These are phyloP conservation scores for Salarias fasciatus DNA, from an alignment of 2,797 vertebrate genomes.

Conservation along the genomic window DNA sequence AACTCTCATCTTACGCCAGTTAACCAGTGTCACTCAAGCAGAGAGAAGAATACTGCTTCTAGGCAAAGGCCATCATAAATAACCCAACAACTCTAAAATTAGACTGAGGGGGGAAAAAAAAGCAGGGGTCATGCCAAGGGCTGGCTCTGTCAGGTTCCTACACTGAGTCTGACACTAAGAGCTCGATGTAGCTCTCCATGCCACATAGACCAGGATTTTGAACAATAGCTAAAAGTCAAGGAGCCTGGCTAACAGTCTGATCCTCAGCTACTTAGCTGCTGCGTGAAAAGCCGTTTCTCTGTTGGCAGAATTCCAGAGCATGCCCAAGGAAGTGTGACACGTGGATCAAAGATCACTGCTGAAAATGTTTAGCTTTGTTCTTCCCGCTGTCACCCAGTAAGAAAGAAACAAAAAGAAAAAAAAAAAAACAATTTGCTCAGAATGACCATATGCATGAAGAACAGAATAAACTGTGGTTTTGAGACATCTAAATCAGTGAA, in stretches of 20 bases:
- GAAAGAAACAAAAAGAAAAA: neutral
- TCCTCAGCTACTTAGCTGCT: neutral
- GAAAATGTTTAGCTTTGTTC: too few relatives aligned
- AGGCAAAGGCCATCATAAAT: constrained; percentile 67
- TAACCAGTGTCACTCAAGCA: constrained; percentile 16
- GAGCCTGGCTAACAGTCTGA: constrained; percentile 1
- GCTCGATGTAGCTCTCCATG: constrained; percentile 8
- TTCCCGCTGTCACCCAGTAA: too few relatives aligned
- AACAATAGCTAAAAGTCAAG: constrained; percentile 10
- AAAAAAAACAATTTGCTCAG: neutral
- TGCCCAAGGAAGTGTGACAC: neutral
- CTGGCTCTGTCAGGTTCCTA: constrained; percentile 48
- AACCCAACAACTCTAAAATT: constrained; percentile 66
- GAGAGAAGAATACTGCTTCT: constrained; percentile 48
- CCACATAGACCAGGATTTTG: constrained; percentile 8
- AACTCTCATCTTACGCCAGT: constrained; percentile 9
- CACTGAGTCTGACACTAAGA: constrained; percentile 50
- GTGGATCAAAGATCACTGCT: constrained; percentile 15
- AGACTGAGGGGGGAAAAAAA: constrained; percentile 32
- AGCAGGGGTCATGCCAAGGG: constrained; percentile 45
- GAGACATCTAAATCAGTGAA: too few relatives aligned
- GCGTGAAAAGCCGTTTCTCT: neutral
- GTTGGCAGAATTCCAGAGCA: neutral
- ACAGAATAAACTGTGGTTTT: too few relatives aligned
- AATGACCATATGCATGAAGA: too few relatives aligned